Evolutionary conservation across 1,140 invertebrate genomes (phyloP).

Genomic region (Trichogramma pretiosum): DNA sequence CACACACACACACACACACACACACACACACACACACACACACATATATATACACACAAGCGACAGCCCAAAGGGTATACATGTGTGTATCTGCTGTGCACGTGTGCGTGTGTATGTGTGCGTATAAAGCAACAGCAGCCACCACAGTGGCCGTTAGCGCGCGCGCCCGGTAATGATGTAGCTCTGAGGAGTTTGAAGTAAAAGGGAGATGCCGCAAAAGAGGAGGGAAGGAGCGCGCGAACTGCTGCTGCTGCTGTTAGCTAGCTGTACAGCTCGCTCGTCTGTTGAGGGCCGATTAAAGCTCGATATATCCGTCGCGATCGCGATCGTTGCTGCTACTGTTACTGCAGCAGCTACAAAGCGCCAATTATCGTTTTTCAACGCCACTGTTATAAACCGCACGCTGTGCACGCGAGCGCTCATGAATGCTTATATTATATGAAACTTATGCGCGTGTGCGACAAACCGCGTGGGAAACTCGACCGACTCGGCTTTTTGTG

Average conservation of each 20-base stretch:
- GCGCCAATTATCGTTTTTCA: constrained; percentile 33
- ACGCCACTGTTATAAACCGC: constrained; percentile 11
- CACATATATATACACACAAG: neutral
- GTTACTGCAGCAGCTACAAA: neutral
- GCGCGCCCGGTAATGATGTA: constrained; percentile 32
- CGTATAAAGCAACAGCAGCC: no score
- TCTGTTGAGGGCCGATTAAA: constrained; percentile 33
- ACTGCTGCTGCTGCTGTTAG: constrained; percentile 23
- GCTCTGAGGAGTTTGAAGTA: constrained; percentile 14
- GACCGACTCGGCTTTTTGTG: no score
- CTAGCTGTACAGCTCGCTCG: no score
- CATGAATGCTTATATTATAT: no score
- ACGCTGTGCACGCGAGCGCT: no score
- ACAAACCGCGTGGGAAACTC: no score
- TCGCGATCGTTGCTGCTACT: constrained; percentile 25
- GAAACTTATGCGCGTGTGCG: no score
- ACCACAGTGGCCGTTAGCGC: constrained; percentile 23
- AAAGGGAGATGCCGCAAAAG: constrained; percentile 1
- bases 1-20: no score
- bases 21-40: no score
- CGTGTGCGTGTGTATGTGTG: no score
- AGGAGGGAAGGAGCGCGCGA: constrained; percentile 8
- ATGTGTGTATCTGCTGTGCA: no score
- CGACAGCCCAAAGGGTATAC: no score
- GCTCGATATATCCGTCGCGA: constrained; percentile 31